Base-by-base conservation (phyloP, 2,797 vertebrate species). In the Fratercula arctica region DNA sequence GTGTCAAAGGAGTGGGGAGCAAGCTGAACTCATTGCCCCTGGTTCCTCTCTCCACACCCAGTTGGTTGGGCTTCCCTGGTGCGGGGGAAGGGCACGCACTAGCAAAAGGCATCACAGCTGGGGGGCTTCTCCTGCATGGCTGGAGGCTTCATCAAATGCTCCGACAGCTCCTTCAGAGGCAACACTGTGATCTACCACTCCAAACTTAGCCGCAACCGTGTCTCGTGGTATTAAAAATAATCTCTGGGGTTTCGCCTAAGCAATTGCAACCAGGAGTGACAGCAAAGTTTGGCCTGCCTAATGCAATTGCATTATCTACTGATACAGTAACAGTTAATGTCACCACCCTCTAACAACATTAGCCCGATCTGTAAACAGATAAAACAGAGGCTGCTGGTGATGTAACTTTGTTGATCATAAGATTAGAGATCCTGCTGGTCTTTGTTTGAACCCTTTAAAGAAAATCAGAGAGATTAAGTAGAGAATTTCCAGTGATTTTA, bases 401-500 rank as follows among this genome's bases (percentile, higher is more conserved):
- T 93, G 95, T 93, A 93, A 96, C 45, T 94, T 87, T 93, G 95
- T 94, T 95, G 88, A 95, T 96, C 26, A 13, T 78, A 93, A 94
- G 94, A 95, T 96, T 95, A 96, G 88, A 87, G 61, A 87, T 75
- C 67, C 79, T 93, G 86, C 81, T 89, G 84, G 84, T 91, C 75
- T 92, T 93, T 86, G 80, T 94, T 95, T 89, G 95, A 95, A 86
- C 33, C n/a, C 78, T 94, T 81, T 85, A 83, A 78, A 86, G 68
- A 92, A 93, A 94, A 93, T 83, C 61, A 73, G 76, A 28, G 72
- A 93, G 93, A 93, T 93, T 95, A 95, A 96, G 50, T 28, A 85
- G 66, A 97, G 88, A 93, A 87, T 93, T 97, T 96, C 54, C n/a
- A 97, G 33, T 69, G 61, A 95, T 95, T 97, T 97, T 95, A 51